Evolutionary conservation across 2,888 invertebrate genomes (phyloP).

Genomic region (Parnassius glacialis): DNA sequence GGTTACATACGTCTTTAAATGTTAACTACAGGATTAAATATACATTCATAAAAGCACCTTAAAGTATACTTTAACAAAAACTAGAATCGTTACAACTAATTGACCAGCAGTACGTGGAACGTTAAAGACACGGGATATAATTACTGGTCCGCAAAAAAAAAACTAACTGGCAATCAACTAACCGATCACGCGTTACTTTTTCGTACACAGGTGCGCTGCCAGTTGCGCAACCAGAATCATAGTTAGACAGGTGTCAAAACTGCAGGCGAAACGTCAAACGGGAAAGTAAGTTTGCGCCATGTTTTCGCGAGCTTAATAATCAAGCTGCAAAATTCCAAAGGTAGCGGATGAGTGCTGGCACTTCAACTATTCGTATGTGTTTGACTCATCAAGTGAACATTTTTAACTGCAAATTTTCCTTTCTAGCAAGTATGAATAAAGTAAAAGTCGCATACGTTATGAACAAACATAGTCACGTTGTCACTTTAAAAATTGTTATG

Average conservation of each 20-base stretch:
- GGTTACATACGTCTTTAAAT: no score
- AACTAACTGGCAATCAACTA: slow-evolving; percentile 41
- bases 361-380: neutral
- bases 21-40: no score
- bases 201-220: slow-evolving; percentile 46
- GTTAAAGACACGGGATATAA: slow-evolving; percentile 11
- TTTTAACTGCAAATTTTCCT: neutral
- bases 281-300: slow-evolving; percentile 30
- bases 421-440: neutral
- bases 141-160: slow-evolving; percentile 18
- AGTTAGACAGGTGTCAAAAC: slow-evolving; percentile 59
- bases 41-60: no score
- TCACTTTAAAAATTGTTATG: neutral
- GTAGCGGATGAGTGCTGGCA: slow-evolving; percentile 12
- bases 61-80: neutral
- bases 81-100: slow-evolving; percentile 13
- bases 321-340: slow-evolving; percentile 27
- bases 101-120: slow-evolving; percentile 7
- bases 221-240: slow-evolving; percentile 43
- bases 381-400: neutral
- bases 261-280: slow-evolving; percentile 33
- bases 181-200: slow-evolving; percentile 38
- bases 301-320: neutral
- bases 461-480: neutral
- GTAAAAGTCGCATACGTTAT: slow-evolving; percentile 10